Conservation (phyloP, 2,888 invertebrate species). For the Hyposoter didymator region DNA sequence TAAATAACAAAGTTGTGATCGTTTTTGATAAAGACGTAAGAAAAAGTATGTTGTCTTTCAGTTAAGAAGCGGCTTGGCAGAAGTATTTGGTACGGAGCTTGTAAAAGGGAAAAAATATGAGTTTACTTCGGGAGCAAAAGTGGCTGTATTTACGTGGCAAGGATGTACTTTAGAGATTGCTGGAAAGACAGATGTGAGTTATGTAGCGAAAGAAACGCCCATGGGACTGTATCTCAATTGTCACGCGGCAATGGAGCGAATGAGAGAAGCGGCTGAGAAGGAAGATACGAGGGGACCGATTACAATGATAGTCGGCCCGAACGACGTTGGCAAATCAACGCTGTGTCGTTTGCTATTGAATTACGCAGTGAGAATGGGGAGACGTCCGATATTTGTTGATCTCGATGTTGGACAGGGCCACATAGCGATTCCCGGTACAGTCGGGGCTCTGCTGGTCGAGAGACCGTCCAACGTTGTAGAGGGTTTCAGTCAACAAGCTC, state of each 20-base stretch:
- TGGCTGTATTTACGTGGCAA: conserved; percentile 98
- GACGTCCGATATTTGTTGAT: conserved; percentile 96
- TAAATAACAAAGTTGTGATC: too few species aligned
- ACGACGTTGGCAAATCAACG: conserved; percentile 98
- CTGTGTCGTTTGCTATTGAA: conserved; percentile 95
- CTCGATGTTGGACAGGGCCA: conserved; percentile 98
- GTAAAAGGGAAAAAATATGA: conserved; percentile 96
- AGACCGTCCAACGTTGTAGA: conserved; percentile 97
- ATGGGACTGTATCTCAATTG: conserved; percentile 98
- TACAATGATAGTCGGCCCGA: conserved; percentile 96
- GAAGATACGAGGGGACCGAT: conserved; percentile 91
- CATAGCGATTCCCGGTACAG: conserved; percentile 96
- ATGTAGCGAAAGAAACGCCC: conserved; percentile 98
- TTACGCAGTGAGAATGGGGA: conserved; percentile 96
- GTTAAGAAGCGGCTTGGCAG: conserved; percentile 95
- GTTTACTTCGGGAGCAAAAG: conserved; percentile 95
- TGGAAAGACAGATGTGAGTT: conserved; percentile 96
- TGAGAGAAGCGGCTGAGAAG: conserved; percentile 93
- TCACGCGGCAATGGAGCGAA: conserved; percentile 96
- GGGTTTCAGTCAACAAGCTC: conserved; percentile 97
- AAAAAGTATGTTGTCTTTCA: conserved; percentile 80
- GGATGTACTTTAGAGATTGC: conserved; percentile 94
- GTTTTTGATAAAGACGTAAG: not conserved
- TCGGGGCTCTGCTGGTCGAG: conserved; percentile 96
- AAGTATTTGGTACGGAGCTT: conserved; percentile 98